A percentile compares a stretch with the other conserved stretches of the same genome.
These are phyloP conservation scores for Drosophila funebris DNA, from an alignment of 1,140 invertebrate species.

Conservation along the genomic window DNA sequence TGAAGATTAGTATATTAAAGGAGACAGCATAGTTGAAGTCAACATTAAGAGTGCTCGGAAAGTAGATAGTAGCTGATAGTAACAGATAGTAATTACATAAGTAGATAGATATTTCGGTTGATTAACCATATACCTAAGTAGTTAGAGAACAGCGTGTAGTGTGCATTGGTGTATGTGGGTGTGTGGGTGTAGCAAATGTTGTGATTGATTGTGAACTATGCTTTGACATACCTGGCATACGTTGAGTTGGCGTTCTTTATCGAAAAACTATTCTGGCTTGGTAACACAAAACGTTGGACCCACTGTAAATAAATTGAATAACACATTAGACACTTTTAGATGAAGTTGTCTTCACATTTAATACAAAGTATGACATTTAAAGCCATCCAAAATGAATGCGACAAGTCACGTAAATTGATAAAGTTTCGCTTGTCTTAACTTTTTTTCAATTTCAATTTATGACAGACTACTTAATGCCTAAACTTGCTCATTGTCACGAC, in stretches of 20 bases:
- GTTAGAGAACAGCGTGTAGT: conserved; percentile 10
- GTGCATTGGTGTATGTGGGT: conserved; percentile 37
- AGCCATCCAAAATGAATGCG: conserved; percentile 29
- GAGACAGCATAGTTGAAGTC: conserved; percentile 11
- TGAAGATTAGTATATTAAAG: background rate
- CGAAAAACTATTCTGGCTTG: conserved; percentile 79
- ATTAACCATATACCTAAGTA: conserved; percentile 21
- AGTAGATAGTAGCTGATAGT: conserved; percentile 24
- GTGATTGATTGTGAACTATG: conserved; percentile 21
- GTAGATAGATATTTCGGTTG: conserved; percentile 25
- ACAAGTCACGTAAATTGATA: conserved; percentile 69
- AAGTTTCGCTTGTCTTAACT: conserved; percentile 29
- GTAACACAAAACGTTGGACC: conserved; percentile 81
- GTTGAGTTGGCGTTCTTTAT: conserved; percentile 81
- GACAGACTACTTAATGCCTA: conserved; percentile 31
- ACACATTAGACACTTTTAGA: conserved; percentile 45
- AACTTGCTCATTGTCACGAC: conserved; percentile 7
- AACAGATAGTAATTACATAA: conserved; percentile 20
- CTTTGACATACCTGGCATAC: conserved; percentile 78
- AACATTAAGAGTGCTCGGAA: conserved; percentile 22
- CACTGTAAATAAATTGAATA: conserved; percentile 63
- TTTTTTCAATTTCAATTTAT: conserved; percentile 50
- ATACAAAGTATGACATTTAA: conserved; percentile 26
- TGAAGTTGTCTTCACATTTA: conserved; percentile 21
- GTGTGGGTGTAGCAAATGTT: conserved; percentile 18